These are phyloP conservation scores for Cherax quadricarinatus DNA, from an alignment of 1,140 invertebrate species.

Conservation along the genomic window DNA sequence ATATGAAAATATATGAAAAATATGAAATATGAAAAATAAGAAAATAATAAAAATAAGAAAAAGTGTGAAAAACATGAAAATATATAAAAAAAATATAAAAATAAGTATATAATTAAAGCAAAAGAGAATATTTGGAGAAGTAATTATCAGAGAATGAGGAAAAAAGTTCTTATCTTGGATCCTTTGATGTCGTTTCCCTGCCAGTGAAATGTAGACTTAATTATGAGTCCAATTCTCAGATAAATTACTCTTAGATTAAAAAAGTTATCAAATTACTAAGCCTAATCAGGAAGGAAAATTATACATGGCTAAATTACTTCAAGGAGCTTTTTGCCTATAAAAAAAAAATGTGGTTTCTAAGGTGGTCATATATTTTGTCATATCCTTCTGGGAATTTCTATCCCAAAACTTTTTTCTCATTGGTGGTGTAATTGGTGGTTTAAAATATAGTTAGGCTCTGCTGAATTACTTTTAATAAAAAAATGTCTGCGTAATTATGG, in stretches of 20 bases:
- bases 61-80: too few species aligned
- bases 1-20: too few species aligned
- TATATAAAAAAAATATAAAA: too few species aligned
- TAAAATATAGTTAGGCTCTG: constrained; percentile 50
- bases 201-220: constrained; percentile 64
- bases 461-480: background rate
- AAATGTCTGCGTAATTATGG: background rate
- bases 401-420: constrained; percentile 44
- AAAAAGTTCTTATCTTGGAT: background rate
- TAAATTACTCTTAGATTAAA: constrained; percentile 70
- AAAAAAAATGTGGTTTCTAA: background rate
- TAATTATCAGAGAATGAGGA: constrained; percentile 19
- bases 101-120: too few species aligned
- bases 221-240: constrained; percentile 66
- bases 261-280: constrained; percentile 68
- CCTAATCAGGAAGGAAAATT: constrained; percentile 67
- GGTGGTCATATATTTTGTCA: constrained; percentile 1
- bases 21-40: too few species aligned
- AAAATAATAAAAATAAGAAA: too few species aligned
- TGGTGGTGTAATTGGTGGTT: constrained; percentile 51
- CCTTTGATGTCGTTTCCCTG: constrained; percentile 59
- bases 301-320: constrained; percentile 61
- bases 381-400: constrained; percentile 15
- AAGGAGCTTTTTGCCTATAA: background rate
- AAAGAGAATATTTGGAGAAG: background rate